Base-by-base conservation (phyloP, 2,888 invertebrate species). In the Andricus quercusramuli region DNA sequence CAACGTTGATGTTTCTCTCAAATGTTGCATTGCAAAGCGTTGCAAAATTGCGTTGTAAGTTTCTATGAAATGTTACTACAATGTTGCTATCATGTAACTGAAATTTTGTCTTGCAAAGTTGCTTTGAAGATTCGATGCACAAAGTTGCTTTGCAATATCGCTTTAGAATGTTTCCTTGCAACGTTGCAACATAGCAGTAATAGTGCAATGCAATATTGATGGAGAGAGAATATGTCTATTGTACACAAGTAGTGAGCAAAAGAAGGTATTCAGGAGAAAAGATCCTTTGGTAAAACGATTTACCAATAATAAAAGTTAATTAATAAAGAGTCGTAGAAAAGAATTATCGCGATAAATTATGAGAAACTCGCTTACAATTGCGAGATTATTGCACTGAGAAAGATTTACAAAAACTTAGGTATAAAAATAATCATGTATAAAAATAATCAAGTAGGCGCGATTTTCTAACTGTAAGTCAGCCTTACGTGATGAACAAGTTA, bases 391-490 rank as follows among this genome's bases (percentile, higher is more conserved):
- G 74, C 74, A 74, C 74, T 74, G 56, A 22, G 37, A 74, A 41
- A 56, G 74, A 56, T 74, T 74, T 74, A 74, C 56, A 74, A 74
- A 74, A 56, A 32, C 37, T 56, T 32, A 56, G 59, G 74, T 74
- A 74, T 74, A 74, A 74, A 74, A 74, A 74, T 74, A 74, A 74
- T n/a, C 51, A 56, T 32, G 74, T 74, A 74, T 74, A 74, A 74
- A 74, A 74, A 74, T 74, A 74, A 74, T 37, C 51, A 37, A 70
- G 70, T 70, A 56, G 51, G 37, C 37, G 51, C 29, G 29, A 70
- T 70, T 70, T 51, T 70, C 70, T 70, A 51, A 20, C 8, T 20
- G 51, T 51, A 56, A 70, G 70, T 70, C 70, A 70, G 70, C 70
- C 70, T 70, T 70, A 70, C 17, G 51, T 70, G 51, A 37, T 37